Evolutionary conservation across 2,797 vertebrate species (phyloP), one percentile per base, ranked within the genome.

Genomic region (Astyanax mexicanus): DNA sequence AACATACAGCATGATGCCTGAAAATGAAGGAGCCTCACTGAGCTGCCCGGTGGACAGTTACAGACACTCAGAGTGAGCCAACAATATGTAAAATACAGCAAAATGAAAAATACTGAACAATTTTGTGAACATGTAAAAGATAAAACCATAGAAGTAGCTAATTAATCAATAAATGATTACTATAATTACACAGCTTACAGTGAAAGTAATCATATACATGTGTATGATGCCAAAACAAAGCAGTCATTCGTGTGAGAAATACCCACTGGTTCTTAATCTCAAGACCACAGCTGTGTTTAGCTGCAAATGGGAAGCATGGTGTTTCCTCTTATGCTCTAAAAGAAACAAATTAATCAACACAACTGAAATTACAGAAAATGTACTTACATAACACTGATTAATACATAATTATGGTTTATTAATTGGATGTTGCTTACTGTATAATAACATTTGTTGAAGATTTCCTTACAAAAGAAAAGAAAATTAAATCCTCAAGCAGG

Each of bases 371-470:
- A 42, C 21, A 42, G 4, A 11, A 38, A 7, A 62, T 1, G 11
- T 62, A 25, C 21, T 42, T 17, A 64, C 6, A 45, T 11, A 45
- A 45, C 15, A n/a, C 38, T 61, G 21, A 64, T 64, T 65, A 29
- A 27, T 45, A 27, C 7, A 25, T 45, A 17, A 15, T 65, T 25
- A 12, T 12, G 40, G 12, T 42, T 15, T 19, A 65, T 27, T 27
- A 65, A 65, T 45, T 2, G n/a, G 38, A 44, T 2, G 45, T 45
- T 13, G 2, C 13, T 58, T 35, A 35, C 11, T 0, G 6, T 62
- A 23, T 25, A n/a, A n/a, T n/a, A n/a, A n/a, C 15, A 64, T 44
- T 25, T 82, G 44, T 84, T 75, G 82, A 85, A 78, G 81, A 85
- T 77, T 75, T 66, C 4, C 15, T 44, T 71, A 55, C 27, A 69